Evolutionary conservation across 1,140 invertebrate genomes (phyloP), one percentile per base, ranked within the genome.

Genomic region (Drosophila arawakana): DNA sequence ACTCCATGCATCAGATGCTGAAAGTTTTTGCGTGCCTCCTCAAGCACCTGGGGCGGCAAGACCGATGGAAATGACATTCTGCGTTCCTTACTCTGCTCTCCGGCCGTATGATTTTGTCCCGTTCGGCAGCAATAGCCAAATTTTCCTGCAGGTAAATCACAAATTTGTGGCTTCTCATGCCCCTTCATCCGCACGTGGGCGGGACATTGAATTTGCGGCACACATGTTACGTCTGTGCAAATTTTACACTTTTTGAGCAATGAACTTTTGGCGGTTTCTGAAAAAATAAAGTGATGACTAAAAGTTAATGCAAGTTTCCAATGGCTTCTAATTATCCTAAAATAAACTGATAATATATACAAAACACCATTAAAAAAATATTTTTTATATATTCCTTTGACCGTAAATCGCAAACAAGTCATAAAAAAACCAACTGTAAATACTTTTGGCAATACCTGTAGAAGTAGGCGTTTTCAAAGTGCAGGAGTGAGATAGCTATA

Each of bases 181-280:
- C 89, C 86, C 7, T 78, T 73, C 63, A 93, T 90, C 10, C 93
- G 82, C 0, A 95, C 81, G 78, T 94, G 94, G 0, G 94, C 94
- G 1, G 95, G 95, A 79, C 95, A 95, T 80, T 94, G 93, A n/a
- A 95, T 93, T 66, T 92, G 93, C 0, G 94, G 93, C 0, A 94
- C 93, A 73, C 95, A 95, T 11, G 73, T 66, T 0, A 94, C 92
- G 7, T 91, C 85, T 0, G 92, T 92, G 71, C 94, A 94, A 1
- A 82, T 75, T 10, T 68, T 78, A 62, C 91, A 92, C 66, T 91
- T 88, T 68, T 72, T 78, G 11, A 91, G 44, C n/a, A 91, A 47
- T 3, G 73, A 76, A 6, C 68, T 86, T 15, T 65, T 82, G 11
- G 41, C 62, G 1, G 0, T 13, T 10, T 41, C 71, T 73, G n/a